Percentiles rank a stretch among this genome's conserved stretches.
These are phyloP conservation scores for Nannobrachium achirus DNA, from an alignment of 2,113 vertebrate species.

Conservation along the genomic window DNA sequence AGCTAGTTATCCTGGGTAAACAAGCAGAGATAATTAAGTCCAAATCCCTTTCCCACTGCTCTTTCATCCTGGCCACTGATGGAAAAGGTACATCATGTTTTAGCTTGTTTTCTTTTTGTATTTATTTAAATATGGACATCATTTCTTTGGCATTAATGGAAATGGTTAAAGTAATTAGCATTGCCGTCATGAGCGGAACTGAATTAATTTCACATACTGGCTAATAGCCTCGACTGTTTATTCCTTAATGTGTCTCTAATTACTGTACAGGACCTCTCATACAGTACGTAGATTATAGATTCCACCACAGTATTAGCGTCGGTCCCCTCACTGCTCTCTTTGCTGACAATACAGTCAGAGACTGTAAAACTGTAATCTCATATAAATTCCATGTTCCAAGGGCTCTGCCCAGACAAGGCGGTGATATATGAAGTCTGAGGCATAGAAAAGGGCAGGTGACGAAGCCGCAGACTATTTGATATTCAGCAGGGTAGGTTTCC, in stretches of 20 bases:
- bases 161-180: not conserved
- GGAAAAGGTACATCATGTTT: conserved; percentile 25
- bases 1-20: conserved; percentile 56
- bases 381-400: conserved; percentile 53
- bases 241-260: not conserved
- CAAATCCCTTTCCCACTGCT: conserved; percentile 49
- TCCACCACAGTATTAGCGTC: not conserved
- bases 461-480: conserved; percentile 62
- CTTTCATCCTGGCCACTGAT: conserved; percentile 55
- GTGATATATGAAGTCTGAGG: conserved; percentile 67
- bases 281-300: not conserved
- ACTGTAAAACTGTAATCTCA: conserved; percentile 52
- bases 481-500: conserved; percentile 56
- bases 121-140: not conserved
- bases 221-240: not conserved
- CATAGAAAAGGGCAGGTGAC: conserved; percentile 69
- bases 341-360: conserved; percentile 28
- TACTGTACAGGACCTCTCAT: not conserved
- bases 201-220: not conserved
- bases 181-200: not conserved
- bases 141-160: not conserved
- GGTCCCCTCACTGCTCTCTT: not conserved
- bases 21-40: conserved; percentile 58
- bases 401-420: conserved; percentile 52
- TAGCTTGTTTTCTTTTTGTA: not conserved